Conservation (phyloP, 2,797 vertebrate genomes). For the Sarcophilus harrisii region DNA sequence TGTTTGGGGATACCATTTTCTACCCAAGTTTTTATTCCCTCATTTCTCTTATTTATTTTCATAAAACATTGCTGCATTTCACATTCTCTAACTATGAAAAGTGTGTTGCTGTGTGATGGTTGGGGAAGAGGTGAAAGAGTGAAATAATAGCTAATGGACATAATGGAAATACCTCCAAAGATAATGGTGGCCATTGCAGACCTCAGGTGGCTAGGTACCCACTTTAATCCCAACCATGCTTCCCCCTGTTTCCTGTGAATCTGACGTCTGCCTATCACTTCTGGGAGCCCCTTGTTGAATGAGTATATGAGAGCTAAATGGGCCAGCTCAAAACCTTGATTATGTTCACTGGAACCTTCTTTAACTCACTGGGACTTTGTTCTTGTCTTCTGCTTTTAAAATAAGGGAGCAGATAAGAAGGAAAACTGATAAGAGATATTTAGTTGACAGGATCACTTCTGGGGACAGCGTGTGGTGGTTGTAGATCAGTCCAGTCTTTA, state of each 20-base stretch:
- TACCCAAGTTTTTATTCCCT: slow-evolving; percentile 16
- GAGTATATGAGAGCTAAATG: background rate
- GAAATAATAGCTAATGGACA: background rate
- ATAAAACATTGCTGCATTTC: slow-evolving; percentile 28
- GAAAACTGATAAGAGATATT: background rate
- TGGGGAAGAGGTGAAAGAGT: background rate
- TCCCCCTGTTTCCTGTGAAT: background rate
- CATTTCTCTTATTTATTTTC: slow-evolving; percentile 15
- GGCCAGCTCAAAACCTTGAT: background rate
- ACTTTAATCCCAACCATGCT: background rate
- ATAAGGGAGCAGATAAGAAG: background rate
- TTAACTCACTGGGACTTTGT: background rate
- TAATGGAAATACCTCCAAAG: background rate
- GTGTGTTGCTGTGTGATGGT: background rate
- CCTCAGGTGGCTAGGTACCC: background rate
- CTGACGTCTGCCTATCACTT: background rate
- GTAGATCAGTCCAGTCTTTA: background rate
- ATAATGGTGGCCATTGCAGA: slow-evolving; percentile 20
- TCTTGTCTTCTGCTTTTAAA: background rate
- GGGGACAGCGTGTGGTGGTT: background rate
- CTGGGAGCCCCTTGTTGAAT: background rate
- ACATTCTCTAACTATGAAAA: background rate
- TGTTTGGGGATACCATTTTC: slow-evolving; percentile 35
- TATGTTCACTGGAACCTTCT: slow-evolving; percentile 13
- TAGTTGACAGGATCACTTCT: slow-evolving; percentile 3